phyloP scores from a whole-genome alignment of 1,140 invertebrate genomes.

The Leguminivora glycinivorella region DNA sequence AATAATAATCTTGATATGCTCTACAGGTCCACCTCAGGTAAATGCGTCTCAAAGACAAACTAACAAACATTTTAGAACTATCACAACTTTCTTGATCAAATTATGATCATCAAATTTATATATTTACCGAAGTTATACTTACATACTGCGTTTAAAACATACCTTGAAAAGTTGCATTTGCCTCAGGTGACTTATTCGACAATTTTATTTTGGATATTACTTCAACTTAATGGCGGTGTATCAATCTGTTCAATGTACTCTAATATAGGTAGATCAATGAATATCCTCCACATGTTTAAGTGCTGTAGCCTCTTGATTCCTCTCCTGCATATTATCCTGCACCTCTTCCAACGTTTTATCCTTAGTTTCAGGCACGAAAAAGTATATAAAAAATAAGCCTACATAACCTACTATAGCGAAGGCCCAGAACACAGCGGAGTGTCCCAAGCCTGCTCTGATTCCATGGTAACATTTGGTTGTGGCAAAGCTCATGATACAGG shows the following conservation, averaged over 20 bases:
- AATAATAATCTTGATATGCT: too few relatives aligned
- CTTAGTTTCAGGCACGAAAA: slow-evolving; percentile 87
- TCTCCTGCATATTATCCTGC: slow-evolving; percentile 65
- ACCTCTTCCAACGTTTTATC: slow-evolving; percentile 85
- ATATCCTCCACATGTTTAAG: slow-evolving; percentile 36
- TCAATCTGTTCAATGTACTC: not conserved
- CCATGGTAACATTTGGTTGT: slow-evolving; percentile 80
- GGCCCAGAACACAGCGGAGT: slow-evolving; percentile 80
- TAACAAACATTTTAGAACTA: too few relatives aligned
- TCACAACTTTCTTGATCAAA: too few relatives aligned
- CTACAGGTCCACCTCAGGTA: too few relatives aligned
- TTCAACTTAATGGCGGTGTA: too few relatives aligned
- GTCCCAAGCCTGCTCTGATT: slow-evolving; percentile 76
- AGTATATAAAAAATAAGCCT: slow-evolving; percentile 80
- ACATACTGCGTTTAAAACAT: too few relatives aligned
- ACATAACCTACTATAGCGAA: slow-evolving; percentile 79
- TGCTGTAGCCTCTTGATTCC: slow-evolving; percentile 44
- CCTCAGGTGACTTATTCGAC: not conserved
- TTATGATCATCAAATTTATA: too few relatives aligned
- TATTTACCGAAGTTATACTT: too few relatives aligned
- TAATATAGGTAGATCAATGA: not conserved
- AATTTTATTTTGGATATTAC: too few relatives aligned
- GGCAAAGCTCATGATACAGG: slow-evolving; percentile 74
- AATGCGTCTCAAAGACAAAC: too few relatives aligned
- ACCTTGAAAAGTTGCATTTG: too few relatives aligned